Conservation (phyloP, 2,888 invertebrate species). For the Euplexia lucipara region DNA sequence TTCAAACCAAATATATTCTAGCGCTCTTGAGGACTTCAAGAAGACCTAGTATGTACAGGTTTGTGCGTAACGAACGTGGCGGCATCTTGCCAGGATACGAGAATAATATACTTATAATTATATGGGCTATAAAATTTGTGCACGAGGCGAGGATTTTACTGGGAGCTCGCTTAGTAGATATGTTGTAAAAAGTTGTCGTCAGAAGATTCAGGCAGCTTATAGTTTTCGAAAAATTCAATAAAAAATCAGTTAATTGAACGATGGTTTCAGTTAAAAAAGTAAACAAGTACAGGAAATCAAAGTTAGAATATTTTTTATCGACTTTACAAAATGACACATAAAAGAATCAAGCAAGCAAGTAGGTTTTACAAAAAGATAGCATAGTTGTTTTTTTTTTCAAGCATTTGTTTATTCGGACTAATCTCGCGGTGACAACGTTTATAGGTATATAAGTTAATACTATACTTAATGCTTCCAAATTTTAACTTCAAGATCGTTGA, state of each 20-base stretch:
- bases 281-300: too few species aligned
- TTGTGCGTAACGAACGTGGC: constrained; percentile 30
- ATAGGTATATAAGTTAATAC: neutral
- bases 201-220: too few species aligned
- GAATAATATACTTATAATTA: constrained; percentile 51
- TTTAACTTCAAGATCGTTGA: too few species aligned
- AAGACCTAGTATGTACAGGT: constrained; percentile 46
- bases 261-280: too few species aligned
- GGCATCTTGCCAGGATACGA: constrained; percentile 56
- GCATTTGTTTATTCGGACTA: neutral
- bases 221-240: too few species aligned
- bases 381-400: constrained; percentile 13
- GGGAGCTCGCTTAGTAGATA: neutral
- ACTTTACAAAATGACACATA: too few species aligned
- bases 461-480: neutral
- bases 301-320: too few species aligned
- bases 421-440: constrained; percentile 1
- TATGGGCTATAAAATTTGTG: constrained; percentile 23
- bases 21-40: constrained; percentile 37
- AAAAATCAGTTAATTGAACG: too few species aligned
- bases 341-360: too few species aligned
- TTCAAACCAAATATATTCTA: constrained; percentile 46
- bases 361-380: too few species aligned
- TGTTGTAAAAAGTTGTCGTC: too few species aligned
- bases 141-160: constrained; percentile 1